These are phyloP conservation scores for Elegia similella DNA, from an alignment of 2,888 invertebrate genomes.

Conservation along the genomic window DNA sequence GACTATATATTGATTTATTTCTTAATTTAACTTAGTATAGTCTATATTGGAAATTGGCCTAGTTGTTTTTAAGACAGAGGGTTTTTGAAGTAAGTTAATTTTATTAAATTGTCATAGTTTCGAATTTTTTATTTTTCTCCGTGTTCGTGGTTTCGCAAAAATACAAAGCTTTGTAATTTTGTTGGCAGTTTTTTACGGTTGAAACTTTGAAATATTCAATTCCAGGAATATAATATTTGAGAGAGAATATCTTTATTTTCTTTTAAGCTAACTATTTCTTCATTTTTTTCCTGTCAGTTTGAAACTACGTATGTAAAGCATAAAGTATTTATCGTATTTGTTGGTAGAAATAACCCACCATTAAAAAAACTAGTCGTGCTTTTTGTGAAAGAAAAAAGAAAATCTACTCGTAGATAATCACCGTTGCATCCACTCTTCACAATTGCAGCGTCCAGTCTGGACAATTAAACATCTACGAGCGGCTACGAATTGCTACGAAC, in stretches of 20 bases:
- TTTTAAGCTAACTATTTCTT: too few species aligned
- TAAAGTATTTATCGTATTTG: neutral
- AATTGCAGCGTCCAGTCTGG: neutral
- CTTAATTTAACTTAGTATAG: too few species aligned
- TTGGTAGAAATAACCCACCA: neutral
- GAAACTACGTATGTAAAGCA: too few species aligned
- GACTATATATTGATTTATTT: too few species aligned
- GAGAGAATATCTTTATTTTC: too few species aligned
- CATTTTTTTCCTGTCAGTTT: too few species aligned
- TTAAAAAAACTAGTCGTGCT: neutral
- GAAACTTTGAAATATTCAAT: neutral
- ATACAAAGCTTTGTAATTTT: neutral
- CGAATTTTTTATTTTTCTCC: neutral
- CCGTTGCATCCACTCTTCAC: neutral
- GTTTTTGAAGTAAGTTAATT: too few species aligned
- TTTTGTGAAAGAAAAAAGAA: neutral
- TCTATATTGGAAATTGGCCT: too few species aligned
- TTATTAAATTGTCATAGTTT: too few species aligned
- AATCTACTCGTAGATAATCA: neutral
- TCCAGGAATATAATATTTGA: too few species aligned
- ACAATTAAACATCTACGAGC: constrained; percentile 2
- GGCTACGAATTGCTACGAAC: constrained; percentile 1
- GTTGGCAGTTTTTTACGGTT: neutral
- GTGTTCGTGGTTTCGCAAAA: neutral
- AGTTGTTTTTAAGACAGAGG: too few species aligned